phyloP scores from a whole-genome alignment of 2,113 vertebrate species.

The Harpagus bidentatus region DNA sequence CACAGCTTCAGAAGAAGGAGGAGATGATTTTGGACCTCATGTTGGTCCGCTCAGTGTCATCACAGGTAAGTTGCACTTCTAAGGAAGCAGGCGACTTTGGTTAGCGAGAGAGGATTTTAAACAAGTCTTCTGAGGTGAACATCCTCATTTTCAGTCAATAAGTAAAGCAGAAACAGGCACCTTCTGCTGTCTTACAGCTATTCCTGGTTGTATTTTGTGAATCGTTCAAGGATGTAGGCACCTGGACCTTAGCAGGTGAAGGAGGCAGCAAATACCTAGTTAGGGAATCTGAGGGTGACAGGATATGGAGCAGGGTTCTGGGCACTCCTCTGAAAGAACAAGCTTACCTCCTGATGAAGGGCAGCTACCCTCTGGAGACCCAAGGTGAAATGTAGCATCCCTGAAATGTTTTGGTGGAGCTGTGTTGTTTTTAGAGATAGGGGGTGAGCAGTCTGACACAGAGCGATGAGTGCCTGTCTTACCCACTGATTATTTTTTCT shows the following conservation, averaged over 20 bases:
- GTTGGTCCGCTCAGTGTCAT: not conserved
- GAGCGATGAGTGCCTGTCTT: not conserved
- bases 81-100: not conserved
- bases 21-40: not conserved
- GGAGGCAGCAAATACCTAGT: not conserved
- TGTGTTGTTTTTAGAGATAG: not conserved
- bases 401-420: not conserved
- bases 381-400: not conserved
- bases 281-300: not conserved
- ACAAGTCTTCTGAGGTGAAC: not conserved
- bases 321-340: not conserved
- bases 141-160: not conserved
- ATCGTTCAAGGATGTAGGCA: not conserved
- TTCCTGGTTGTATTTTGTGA: not conserved
- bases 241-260: not conserved
- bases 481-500: not conserved
- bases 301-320: not conserved
- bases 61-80: not conserved
- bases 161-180: not conserved
- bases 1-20: not conserved
- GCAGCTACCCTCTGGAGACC: not conserved
- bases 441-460: not conserved
- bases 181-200: not conserved
- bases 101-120: not conserved
- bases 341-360: not conserved